Conservation (phyloP, 2,888 invertebrate species). For the Poecilus cupreus region DNA sequence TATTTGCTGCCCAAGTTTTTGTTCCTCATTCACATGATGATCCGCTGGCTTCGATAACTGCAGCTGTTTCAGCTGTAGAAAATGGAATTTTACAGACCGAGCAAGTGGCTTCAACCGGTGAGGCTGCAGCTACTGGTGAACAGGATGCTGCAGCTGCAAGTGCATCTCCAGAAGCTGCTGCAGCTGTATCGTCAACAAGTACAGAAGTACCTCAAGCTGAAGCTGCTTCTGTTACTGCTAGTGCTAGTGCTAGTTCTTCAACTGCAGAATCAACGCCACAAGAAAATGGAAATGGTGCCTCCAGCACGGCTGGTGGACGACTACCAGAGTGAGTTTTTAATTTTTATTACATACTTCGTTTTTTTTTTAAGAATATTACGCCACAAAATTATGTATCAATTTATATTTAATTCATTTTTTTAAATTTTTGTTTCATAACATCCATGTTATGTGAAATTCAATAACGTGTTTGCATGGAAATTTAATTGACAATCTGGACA, state of each 20-base stretch:
- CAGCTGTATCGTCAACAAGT: constrained; percentile 1
- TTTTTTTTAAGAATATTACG: too few relatives aligned
- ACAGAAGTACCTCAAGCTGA: constrained; percentile 1
- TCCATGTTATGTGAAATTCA: too few relatives aligned
- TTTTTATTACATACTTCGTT: constrained; percentile 10
- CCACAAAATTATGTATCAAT: too few relatives aligned
- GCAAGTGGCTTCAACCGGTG: constrained; percentile 63
- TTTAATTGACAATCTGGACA: too few relatives aligned
- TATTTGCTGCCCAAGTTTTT: constrained; percentile 71
- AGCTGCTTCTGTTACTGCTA: neutral
- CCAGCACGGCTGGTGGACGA: constrained; percentile 2
- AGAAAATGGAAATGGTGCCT: constrained; percentile 9
- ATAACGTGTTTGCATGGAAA: too few relatives aligned
- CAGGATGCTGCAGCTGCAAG: constrained; percentile 30
- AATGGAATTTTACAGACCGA: constrained; percentile 65
- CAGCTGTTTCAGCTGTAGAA: constrained; percentile 50
- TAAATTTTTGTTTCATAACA: too few relatives aligned
- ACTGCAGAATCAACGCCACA: constrained; percentile 44
- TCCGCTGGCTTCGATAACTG: constrained; percentile 54
- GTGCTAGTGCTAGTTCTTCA: constrained; percentile 54
- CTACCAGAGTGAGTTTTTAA: constrained; percentile 34
- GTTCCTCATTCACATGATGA: constrained; percentile 65
- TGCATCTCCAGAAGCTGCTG: constrained; percentile 25
- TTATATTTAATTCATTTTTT: too few relatives aligned
- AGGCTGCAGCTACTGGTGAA: constrained; percentile 29